These are phyloP conservation scores for Paracanthobrama guichenoti DNA, from an alignment of 2,113 vertebrate species.

Conservation along the genomic window DNA sequence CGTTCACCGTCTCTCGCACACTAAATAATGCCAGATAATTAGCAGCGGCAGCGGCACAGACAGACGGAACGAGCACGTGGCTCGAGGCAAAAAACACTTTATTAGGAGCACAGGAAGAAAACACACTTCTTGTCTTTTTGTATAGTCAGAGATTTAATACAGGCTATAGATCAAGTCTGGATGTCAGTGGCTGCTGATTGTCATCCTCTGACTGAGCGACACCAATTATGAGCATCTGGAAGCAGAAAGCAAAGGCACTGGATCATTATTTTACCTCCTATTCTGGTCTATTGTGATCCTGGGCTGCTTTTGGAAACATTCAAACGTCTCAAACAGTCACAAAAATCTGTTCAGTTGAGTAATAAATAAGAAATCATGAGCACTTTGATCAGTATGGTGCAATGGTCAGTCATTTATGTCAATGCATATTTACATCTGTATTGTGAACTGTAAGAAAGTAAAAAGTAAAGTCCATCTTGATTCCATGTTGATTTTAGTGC, in stretches of 20 bases:
- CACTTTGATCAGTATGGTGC: background rate
- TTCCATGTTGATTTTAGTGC: background rate
- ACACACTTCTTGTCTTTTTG: background rate
- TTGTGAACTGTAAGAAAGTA: too few relatives aligned
- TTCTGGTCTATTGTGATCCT: background rate
- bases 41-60: background rate
- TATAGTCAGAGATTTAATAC: background rate
- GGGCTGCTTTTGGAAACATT: background rate
- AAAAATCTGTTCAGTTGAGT: background rate
- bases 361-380: background rate
- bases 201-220: background rate
- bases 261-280: background rate
- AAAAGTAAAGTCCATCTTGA: background rate
- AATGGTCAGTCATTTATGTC: background rate
- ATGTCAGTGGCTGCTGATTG: background rate
- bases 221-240: background rate
- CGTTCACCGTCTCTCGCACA: background rate
- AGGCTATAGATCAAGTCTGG: background rate
- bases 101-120: slow-evolving; percentile 19
- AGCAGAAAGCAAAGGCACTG: background rate
- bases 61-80: background rate
- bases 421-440: too few relatives aligned
- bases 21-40: background rate
- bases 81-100: background rate
- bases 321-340: background rate